Evolutionary conservation across 1,140 invertebrate species (phyloP).

Genomic region (Aphelenchoides fujianensis): DNA sequence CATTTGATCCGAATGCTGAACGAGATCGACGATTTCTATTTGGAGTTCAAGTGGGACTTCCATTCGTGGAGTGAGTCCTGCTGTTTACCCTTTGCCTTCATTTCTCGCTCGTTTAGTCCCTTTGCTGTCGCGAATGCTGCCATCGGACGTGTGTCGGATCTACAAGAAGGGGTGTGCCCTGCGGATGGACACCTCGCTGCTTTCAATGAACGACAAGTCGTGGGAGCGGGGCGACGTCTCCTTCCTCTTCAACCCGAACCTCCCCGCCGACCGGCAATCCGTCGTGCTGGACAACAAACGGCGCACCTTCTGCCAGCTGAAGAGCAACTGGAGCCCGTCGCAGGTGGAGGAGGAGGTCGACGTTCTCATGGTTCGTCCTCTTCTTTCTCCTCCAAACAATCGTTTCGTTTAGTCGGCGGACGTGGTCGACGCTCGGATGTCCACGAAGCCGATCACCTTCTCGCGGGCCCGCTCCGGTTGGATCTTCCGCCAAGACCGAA

Average conservation of each 20-base stretch:
- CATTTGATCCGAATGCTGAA: conserved; percentile 27
- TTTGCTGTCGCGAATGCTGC: conserved; percentile 86
- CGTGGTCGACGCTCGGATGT: conserved; percentile 22
- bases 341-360: conserved; percentile 96
- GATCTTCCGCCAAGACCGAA: conserved; percentile 88
- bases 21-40: conserved; percentile 86
- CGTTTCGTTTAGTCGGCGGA: conserved; percentile 27
- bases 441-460: conserved; percentile 68
- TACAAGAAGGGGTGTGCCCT: conserved; percentile 75
- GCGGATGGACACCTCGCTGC: conserved; percentile 87
- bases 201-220: conserved; percentile 68
- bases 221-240: conserved; percentile 80
- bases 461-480: conserved; percentile 84
- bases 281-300: conserved; percentile 86
- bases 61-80: conserved; percentile 74
- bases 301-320: conserved; percentile 81
- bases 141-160: conserved; percentile 92
- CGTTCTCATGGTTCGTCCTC: conserved; percentile 75
- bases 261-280: conserved; percentile 72
- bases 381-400: no score
- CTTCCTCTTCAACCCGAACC: conserved; percentile 88
- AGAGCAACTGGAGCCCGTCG: conserved; percentile 78
- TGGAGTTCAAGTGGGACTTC: conserved; percentile 98
- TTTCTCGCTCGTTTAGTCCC: conserved; percentile 70
- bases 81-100: not conserved